Evolutionary conservation across 2,888 invertebrate genomes (phyloP), one percentile per base, ranked within the genome.

Genomic region (Microplitis deprimator): DNA sequence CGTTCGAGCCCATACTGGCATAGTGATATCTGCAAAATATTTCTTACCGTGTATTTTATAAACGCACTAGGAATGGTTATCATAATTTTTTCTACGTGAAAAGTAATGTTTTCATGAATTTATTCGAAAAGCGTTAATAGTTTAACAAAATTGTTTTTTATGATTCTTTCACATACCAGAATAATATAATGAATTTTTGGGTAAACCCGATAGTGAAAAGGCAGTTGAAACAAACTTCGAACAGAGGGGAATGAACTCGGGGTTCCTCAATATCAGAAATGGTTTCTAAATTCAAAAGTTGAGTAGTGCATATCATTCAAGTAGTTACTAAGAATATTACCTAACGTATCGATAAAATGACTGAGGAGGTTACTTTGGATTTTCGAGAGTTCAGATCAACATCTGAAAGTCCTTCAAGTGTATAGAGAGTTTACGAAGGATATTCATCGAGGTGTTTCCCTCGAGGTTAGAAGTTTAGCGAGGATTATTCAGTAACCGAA

Each of bases 361-460:
- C 50, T 50, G 50, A 50, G 50, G 13, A 13, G 50, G 50, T 50
- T 50, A 50, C 50, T 50, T 50, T 50, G 10, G 50, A 50, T 50
- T 50, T 50, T 50, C 50, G 10, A 10, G 50, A 50, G 50, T 50
- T 50, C 10, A 50, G 50, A 50, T 50, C 50, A 50, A 50, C 50
- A 50, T 50, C 13, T 50, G 50, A 50, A 8, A 50, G 50, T 50
- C 50, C 50, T 50, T 50, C 50, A 50, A 13, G 50, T 50, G 50
- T 50, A 50, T 50, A 50, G 50, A 50, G 50, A 50, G 50, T 50
- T 50, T 50, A 50, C 50, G 50, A 50, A 50, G 50, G 50, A 50
- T 50, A 50, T 50, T 50, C 50, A 50, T 50, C 50, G 50, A 50
- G 50, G 50, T 50, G 50, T 50, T 13, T 50, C 50, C 50, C 50